Percentiles rank a stretch among this genome's conserved stretches.
Conservation (phyloP, 2,888 invertebrate species). For the Himalopsyche kuldschensis region DNA sequence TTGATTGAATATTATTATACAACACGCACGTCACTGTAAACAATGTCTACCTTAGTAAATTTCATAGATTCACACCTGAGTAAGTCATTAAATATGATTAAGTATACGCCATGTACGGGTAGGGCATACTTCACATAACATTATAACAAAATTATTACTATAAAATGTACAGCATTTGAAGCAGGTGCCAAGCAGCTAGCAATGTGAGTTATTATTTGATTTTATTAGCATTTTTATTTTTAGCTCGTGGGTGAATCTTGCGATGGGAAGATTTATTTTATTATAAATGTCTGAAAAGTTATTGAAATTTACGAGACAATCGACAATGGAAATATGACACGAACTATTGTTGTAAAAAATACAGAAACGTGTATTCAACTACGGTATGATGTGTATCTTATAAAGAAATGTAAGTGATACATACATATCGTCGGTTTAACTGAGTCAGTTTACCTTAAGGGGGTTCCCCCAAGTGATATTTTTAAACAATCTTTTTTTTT, state of each 20-base stretch:
- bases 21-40: too few species aligned
- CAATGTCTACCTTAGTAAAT: background rate
- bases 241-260: background rate
- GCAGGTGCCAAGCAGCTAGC: background rate
- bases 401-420: too few species aligned
- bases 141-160: background rate
- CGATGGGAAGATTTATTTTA: background rate
- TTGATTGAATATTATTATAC: too few species aligned
- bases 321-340: too few species aligned
- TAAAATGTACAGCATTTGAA: background rate
- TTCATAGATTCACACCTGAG: background rate
- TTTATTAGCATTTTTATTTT: background rate
- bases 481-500: too few species aligned
- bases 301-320: background rate
- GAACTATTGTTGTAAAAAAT: too few species aligned
- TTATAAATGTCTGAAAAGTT: background rate
- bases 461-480: too few species aligned
- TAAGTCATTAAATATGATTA: background rate
- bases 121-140: background rate
- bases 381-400: too few species aligned
- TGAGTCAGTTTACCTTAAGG: too few species aligned
- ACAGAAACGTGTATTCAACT: too few species aligned
- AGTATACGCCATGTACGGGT: background rate
- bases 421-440: too few species aligned
- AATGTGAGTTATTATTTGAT: background rate